Base-by-base conservation (phyloP, 2,113 vertebrate species). In the Coryphaenoides rupestris region DNA sequence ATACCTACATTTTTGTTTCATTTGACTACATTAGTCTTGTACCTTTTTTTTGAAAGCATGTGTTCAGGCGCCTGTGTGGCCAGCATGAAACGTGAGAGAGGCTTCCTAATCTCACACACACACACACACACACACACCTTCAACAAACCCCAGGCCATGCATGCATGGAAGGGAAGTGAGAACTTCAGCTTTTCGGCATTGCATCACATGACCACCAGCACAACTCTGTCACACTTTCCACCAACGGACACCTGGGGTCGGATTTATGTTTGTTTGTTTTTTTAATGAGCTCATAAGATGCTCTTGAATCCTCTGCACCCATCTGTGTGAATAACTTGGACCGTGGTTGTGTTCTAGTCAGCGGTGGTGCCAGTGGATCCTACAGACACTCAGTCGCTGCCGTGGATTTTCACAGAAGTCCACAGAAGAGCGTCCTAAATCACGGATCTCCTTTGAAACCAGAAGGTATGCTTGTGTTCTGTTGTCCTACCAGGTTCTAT, bases 351-450 rank as follows among this genome's bases (percentile, higher is more conserved):
- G 5, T 63, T 45, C 40, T 21, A 65, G 76, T 55, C 55, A 77
- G 65, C 55, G 46, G 66, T 23, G 66, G 75, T 12, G 68, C 72
- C 23, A 54, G 70, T 5, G 76, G 77, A 50, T 78, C 75, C 0
- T 80, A 76, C 68, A 81, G 33, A 40, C 33, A 46, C 68, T 52
- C 69, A 46, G 62, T 52, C 13, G 52, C 0, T 4, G 60, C 70
- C 19, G 57, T 74, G 68, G 26, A 55, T 7, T 68, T 2, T 58
- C 61, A 33, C 19, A 54, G 21, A 60, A 33, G 0, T 0, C 56
- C 13, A 49, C 60, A 57, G 46, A 4, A 2, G 23, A 66, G 57
- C 49, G 70, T 56, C 22, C 62, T 58, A 0, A 17, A 5, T 0
- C 70, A 60, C 40, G 7, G 22, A 52, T 82, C 73, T 0, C 60